Conservation (phyloP, 1,140 invertebrate genomes). For the Drosophila miranda region DNA sequence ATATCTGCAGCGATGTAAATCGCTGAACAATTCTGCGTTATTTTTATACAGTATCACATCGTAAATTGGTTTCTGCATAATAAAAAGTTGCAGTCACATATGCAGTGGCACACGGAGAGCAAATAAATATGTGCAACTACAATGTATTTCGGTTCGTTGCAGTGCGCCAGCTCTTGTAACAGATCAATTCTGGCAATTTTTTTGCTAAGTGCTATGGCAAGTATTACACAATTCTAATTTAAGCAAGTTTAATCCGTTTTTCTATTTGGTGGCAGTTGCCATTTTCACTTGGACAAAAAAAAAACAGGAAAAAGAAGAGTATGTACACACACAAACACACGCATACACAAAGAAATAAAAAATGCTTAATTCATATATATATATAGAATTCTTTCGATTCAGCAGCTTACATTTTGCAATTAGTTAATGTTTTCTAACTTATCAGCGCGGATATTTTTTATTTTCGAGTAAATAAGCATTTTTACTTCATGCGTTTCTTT, state of each 20-base stretch:
- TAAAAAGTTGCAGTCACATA: too few relatives aligned
- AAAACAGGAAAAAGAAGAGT: constrained; percentile 48
- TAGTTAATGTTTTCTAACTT: constrained; percentile 61
- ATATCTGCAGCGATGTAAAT: too few relatives aligned
- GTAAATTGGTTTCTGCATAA: too few relatives aligned
- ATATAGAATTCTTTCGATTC: constrained; percentile 35
- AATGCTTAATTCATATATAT: constrained; percentile 46
- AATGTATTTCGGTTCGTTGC: too few relatives aligned
- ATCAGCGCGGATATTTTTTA: constrained; percentile 52
- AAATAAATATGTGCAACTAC: too few relatives aligned
- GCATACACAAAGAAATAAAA: constrained; percentile 33
- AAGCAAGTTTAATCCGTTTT: constrained; percentile 28
- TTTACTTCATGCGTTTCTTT: constrained; percentile 44
- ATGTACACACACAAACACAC: constrained; percentile 29
- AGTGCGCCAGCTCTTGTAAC: too few relatives aligned
- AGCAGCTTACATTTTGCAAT: constrained; percentile 63
- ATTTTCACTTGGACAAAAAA: constrained; percentile 21
- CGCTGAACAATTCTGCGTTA: too few relatives aligned
- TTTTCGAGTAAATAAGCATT: constrained; percentile 48
- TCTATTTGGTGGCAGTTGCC: too few relatives aligned
- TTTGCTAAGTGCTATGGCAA: too few relatives aligned
- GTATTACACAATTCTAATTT: constrained; percentile 21
- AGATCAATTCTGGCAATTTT: too few relatives aligned
- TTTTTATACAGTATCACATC: too few relatives aligned
- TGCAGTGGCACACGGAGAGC: too few relatives aligned